Evolutionary conservation across 2,797 vertebrate species (phyloP).

Genomic region (Gambusia yucatana): DNA sequence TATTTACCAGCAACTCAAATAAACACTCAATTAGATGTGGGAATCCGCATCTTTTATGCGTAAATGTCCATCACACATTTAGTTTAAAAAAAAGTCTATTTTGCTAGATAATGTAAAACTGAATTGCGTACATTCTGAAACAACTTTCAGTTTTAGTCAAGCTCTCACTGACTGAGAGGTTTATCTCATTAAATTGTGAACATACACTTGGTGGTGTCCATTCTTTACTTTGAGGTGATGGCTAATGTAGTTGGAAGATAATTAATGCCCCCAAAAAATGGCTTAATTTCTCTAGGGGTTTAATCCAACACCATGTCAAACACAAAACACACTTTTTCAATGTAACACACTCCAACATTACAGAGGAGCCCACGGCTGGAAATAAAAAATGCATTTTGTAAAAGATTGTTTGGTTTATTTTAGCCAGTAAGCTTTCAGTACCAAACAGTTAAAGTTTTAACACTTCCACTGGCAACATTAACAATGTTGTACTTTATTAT

Average conservation of each 20-base stretch:
- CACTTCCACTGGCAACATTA: background rate
- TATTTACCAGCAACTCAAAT: background rate
- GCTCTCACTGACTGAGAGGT: background rate
- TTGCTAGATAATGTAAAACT: background rate
- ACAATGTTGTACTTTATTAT: background rate
- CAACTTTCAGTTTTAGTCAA: background rate
- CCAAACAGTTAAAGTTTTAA: background rate
- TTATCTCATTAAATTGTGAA: background rate
- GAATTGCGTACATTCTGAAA: background rate
- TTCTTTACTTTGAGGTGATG: background rate
- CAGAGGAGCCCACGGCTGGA: background rate
- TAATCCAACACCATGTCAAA: background rate
- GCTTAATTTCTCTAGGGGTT: constrained; percentile 1
- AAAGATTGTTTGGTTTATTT: background rate
- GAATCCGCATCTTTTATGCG: background rate
- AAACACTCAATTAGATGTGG: background rate
- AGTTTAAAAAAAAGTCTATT: background rate
- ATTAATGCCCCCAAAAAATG: constrained; percentile 1
- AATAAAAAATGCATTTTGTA: background rate
- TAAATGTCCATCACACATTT: background rate
- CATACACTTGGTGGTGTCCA: background rate
- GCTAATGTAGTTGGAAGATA: background rate
- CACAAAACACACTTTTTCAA: background rate
- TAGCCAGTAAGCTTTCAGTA: background rate
- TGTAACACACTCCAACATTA: background rate